Percentiles rank a stretch among this genome's conserved stretches.
These are phyloP conservation scores for Pseudotriccus pelzelni DNA, from an alignment of 2,797 vertebrate genomes.

Conservation along the genomic window DNA sequence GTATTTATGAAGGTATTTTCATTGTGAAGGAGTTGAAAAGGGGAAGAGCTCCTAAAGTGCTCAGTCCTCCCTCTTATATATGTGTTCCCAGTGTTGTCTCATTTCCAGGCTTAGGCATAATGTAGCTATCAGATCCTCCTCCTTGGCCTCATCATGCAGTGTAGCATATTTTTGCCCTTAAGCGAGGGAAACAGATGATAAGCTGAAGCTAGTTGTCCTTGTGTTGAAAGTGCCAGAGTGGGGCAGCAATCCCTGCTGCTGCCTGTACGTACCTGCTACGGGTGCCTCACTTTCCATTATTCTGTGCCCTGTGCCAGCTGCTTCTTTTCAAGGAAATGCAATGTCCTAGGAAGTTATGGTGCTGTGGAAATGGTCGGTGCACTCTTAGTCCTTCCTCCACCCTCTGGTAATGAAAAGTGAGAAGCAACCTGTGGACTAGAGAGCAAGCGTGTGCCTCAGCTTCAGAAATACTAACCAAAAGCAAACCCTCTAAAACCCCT, in stretches of 20 bases:
- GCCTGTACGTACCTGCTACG: rapidly evolving
- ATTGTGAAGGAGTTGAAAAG: background rate
- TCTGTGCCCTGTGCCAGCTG: background rate
- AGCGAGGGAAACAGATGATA: background rate
- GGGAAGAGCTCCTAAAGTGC: background rate
- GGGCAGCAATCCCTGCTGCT: background rate
- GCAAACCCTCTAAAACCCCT: background rate
- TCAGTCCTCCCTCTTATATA: background rate
- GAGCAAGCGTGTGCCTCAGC: background rate
- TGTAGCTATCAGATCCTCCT: background rate
- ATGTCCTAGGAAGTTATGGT: background rate
- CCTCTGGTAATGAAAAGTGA: background rate
- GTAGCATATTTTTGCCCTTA: constrained; percentile 26
- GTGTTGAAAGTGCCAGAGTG: background rate
- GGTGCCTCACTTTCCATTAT: background rate
- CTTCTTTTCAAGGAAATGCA: background rate
- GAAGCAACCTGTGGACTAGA: background rate
- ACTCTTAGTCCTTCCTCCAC: background rate
- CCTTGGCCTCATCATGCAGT: background rate
- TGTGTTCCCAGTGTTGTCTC: background rate
- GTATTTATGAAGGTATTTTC: background rate
- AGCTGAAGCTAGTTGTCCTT: background rate
- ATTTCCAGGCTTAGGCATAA: background rate
- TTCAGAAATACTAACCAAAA: background rate
- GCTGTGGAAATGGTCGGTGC: background rate